These are phyloP conservation scores for Pelobates cultripes DNA, from an alignment of 2,797 vertebrate genomes.

Conservation along the genomic window DNA sequence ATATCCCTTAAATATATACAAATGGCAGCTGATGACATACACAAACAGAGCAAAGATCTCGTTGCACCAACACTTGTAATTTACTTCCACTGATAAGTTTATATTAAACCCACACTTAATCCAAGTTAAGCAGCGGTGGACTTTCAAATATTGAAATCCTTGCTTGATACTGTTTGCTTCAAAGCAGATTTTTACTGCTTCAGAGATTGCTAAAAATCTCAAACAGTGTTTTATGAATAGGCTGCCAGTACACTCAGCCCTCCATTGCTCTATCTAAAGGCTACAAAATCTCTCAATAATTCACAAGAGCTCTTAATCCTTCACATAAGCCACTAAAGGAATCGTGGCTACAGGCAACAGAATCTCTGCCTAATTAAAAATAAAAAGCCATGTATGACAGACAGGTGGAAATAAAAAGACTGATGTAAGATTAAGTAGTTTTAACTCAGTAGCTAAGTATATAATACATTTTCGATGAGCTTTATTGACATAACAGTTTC, in stretches of 20 bases:
- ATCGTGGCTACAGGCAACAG: constrained; percentile 5
- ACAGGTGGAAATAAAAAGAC: not conserved
- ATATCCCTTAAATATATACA: too few relatives aligned
- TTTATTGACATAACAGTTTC: too few relatives aligned
- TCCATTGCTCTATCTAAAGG: constrained; percentile 18
- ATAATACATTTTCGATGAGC: too few relatives aligned
- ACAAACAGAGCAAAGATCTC: not conserved
- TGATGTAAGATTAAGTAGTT: not conserved
- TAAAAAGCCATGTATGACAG: not conserved
- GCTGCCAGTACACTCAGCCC: not conserved
- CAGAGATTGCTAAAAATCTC: constrained; percentile 5
- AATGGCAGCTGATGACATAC: not conserved
- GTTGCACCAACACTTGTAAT: not conserved
- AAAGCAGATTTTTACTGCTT: constrained; percentile 12
- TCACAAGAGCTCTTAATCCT: constrained; percentile 24
- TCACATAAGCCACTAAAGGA: constrained; percentile 16
- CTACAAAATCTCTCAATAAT: constrained; percentile 19
- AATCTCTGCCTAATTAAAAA: constrained; percentile 27
- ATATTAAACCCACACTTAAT: constrained; percentile 17
- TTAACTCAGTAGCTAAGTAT: too few relatives aligned
- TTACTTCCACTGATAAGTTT: constrained; percentile 1
- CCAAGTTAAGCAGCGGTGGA: constrained; percentile 6
- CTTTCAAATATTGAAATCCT: constrained; percentile 29
- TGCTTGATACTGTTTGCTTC: constrained; percentile 26
- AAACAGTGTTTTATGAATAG: constrained; percentile 6